Evolutionary conservation across 2,797 vertebrate species (phyloP), one percentile per base, ranked within the genome.

Genomic region (Chloroceryle inda): DNA sequence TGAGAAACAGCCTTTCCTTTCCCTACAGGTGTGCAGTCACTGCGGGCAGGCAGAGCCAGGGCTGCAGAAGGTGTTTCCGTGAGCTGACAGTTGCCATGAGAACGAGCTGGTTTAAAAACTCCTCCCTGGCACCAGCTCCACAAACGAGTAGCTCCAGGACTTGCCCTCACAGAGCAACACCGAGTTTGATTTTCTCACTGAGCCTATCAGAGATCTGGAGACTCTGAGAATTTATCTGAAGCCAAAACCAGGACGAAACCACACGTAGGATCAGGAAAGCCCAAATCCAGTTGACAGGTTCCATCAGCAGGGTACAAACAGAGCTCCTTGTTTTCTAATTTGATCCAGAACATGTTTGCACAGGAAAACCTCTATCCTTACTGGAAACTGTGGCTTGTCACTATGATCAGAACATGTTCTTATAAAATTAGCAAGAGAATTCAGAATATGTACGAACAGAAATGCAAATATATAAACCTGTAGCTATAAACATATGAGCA

Each of bases 111-210:
- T 77, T 64, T 21, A 20, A 45, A 42, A 91, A 52, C 2, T 0
- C 52, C 31, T 35, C 40, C 53, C 58, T 31, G 21, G 83, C 59
- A 61, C 63, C 3, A 42, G 44, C 38, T 75, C 67, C 61, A n/a
- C 35, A 11, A 76, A 55, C 6, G 6, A 21, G 11, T 4, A 61
- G 20, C 61, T 53, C 9, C 81, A 56, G 53, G 26, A 14, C 11
- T 38, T 45, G 55, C 40, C 37, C 40, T 52, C 4, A 0, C 0
- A 68, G 8, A 76, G 31, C 27, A 56, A 40, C 2, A 10, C 4
- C 37, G 23, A 19, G n/a, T 2, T 58, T 37, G 15, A 26, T 31
- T 75, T 59, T 64, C 71, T 64, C 67, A 52, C 58, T 26, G 45
- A 89, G 22, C 31, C 42, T 5, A 35, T 15, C 31, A 79, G 44